phyloP scores from a whole-genome alignment of 2,113 vertebrate genomes.

The Micromys minutus region DNA sequence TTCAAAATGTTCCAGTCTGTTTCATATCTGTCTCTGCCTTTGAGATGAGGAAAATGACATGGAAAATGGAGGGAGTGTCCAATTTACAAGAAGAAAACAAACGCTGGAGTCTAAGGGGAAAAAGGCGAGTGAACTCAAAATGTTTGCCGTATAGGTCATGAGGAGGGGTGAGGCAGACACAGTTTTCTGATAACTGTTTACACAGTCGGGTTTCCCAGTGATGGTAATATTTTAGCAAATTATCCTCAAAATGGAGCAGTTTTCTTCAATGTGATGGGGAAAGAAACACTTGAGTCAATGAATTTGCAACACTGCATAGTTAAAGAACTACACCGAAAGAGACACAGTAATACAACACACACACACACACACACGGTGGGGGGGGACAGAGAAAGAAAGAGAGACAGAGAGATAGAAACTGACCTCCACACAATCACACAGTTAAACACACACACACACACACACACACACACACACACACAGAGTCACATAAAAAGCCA shows the following conservation, averaged over 20 bases:
- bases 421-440: too few relatives aligned
- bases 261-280: background rate
- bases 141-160: background rate
- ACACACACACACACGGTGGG: background rate
- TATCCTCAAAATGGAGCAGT: conserved; percentile 40
- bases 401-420: background rate
- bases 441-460: background rate
- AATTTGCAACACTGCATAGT: conserved; percentile 63
- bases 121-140: background rate
- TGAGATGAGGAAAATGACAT: background rate
- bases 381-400: background rate
- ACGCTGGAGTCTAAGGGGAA: background rate
- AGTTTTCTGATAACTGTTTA: background rate
- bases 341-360: background rate
- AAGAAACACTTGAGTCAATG: conserved; percentile 45
- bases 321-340: background rate
- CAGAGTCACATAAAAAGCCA: background rate
- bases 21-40: conserved; percentile 42
- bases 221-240: conserved; percentile 10
- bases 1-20: background rate
- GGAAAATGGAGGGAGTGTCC: background rate
- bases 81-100: conserved; percentile 29
- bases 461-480: background rate
- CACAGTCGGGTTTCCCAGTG: conserved; percentile 7
- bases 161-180: background rate